Evolutionary conservation across 2,888 invertebrate genomes (phyloP).

Genomic region (Macropis europaea): DNA sequence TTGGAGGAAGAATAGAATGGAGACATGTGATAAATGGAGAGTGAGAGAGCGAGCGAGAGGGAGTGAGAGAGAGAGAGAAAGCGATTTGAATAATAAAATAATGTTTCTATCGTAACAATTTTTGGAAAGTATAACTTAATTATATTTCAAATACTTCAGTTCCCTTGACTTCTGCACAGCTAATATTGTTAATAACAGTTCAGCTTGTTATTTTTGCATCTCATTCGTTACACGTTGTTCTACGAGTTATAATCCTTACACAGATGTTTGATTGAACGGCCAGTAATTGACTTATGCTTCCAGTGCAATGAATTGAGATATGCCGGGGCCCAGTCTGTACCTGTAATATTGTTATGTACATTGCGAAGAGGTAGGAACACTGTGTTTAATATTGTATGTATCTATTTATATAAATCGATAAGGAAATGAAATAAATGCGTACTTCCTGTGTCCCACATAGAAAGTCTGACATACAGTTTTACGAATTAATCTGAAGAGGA

Average conservation of each 20-base stretch:
- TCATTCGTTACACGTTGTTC: constrained; percentile 41
- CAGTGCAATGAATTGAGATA: constrained; percentile 61
- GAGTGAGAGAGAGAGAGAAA: background rate
- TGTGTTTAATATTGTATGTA: constrained; percentile 66
- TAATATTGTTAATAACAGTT: constrained; percentile 16
- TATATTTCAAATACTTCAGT: constrained; percentile 32
- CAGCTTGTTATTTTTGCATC: constrained; percentile 37
- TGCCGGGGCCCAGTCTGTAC: constrained; percentile 61
- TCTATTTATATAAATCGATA: constrained; percentile 67
- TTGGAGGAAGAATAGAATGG: background rate
- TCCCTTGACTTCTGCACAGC: constrained; percentile 22
- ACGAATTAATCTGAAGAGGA: constrained; percentile 40
- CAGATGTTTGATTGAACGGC: constrained; percentile 57
- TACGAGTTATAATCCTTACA: constrained; percentile 45
- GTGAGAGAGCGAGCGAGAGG: background rate
- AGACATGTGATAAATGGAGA: background rate
- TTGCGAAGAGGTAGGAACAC: constrained; percentile 60
- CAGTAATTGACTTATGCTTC: constrained; percentile 68
- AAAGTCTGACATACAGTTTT: constrained; percentile 49
- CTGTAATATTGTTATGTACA: constrained; percentile 70
- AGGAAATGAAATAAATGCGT: constrained; percentile 33
- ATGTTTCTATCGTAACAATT: constrained; percentile 35
- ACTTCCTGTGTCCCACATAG: constrained; percentile 59
- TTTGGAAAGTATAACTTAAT: constrained; percentile 11
- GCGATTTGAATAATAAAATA: constrained; percentile 16